phyloP scores from a whole-genome alignment of 30 jellyfish, hydroid and myxozoan genomes.

The Mastigias papua region DNA sequence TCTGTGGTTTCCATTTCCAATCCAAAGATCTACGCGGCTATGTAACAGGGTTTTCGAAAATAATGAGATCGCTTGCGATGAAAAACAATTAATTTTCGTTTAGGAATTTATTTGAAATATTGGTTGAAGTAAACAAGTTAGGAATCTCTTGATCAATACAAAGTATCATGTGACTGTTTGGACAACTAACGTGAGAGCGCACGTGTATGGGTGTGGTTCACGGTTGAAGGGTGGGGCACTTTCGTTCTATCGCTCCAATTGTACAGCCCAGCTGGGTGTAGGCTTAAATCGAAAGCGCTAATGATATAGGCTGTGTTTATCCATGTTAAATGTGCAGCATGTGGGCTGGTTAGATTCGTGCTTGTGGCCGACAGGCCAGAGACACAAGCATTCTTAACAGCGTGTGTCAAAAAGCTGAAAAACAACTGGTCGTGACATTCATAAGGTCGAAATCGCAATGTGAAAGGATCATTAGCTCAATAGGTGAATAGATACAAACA shows the following conservation, averaged over 20 bases:
- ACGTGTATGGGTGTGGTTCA: neutral
- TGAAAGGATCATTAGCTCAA: neutral
- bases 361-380: slow-evolving; percentile 21
- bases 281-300: neutral
- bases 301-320: neutral
- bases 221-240: neutral
- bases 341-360: slow-evolving; percentile 20
- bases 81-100: neutral
- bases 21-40: neutral
- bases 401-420: slow-evolving; percentile 47
- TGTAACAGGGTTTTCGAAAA: neutral
- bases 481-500: neutral
- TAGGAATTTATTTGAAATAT: neutral
- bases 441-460: neutral
- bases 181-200: neutral
- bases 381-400: neutral
- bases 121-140: neutral
- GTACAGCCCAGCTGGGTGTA: neutral
- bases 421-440: slow-evolving; percentile 50
- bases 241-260: neutral
- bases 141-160: neutral
- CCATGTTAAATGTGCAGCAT: slow-evolving; percentile 11
- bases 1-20: neutral
- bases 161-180: neutral
- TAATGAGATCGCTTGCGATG: neutral